phyloP scores from a whole-genome alignment of 2,797 vertebrate genomes.

The Cygnus olor region DNA sequence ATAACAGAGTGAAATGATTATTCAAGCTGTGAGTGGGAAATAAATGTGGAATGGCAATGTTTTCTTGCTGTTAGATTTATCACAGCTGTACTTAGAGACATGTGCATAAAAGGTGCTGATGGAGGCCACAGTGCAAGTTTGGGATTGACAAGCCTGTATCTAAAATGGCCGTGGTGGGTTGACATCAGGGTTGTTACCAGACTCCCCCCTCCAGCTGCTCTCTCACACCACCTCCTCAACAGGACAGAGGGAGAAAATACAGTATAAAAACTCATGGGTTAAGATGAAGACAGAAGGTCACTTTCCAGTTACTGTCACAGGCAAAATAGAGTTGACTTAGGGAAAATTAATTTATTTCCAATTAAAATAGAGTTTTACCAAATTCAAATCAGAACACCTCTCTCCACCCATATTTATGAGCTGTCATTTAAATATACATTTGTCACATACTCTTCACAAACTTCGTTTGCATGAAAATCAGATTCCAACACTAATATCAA shows the following conservation, averaged over 20 bases:
- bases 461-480: neutral
- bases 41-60: neutral
- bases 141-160: neutral
- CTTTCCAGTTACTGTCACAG: neutral
- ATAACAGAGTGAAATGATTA: neutral
- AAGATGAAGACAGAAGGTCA: neutral
- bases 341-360: neutral
- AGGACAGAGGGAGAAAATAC: neutral
- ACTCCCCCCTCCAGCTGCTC: neutral
- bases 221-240: neutral
- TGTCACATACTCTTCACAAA: neutral
- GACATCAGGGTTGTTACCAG: neutral
- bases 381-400: neutral
- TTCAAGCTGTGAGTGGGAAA: neutral
- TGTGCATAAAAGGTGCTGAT: neutral
- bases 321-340: neutral
- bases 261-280: neutral
- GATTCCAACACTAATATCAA: neutral
- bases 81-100: neutral
- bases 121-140: neutral
- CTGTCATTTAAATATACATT: neutral
- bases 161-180: neutral
- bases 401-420: neutral
- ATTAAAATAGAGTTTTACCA: neutral
- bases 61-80: neutral